phyloP scores from a whole-genome alignment of 1,140 invertebrate species.

The Pseudomyrmex gracilis region DNA sequence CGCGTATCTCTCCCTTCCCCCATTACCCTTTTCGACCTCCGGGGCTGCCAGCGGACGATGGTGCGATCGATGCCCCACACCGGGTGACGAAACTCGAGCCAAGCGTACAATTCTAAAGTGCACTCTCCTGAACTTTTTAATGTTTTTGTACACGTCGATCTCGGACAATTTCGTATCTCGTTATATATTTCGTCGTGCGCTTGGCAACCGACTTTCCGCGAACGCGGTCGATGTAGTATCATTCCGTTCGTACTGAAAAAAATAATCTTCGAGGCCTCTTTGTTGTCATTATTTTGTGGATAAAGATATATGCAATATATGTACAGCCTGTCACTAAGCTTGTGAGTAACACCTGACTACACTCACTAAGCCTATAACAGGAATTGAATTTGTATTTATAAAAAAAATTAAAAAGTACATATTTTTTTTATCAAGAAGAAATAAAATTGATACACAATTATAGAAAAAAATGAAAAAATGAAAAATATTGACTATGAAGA shows the following conservation, averaged over 20 bases:
- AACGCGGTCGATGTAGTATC: neutral
- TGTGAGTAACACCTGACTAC: too few relatives aligned
- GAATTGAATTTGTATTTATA: too few relatives aligned
- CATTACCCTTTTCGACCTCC: neutral
- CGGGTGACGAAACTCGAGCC: slow-evolving; percentile 42
- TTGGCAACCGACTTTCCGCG: slow-evolving; percentile 24
- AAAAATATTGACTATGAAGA: neutral
- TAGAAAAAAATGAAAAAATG: too few relatives aligned
- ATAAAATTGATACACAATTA: too few relatives aligned
- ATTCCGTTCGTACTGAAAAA: neutral
- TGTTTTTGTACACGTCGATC: slow-evolving; percentile 8
- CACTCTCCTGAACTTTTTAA: slow-evolving; percentile 29
- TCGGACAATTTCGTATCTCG: too few relatives aligned
- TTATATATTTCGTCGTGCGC: neutral
- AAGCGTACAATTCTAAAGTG: slow-evolving; percentile 27
- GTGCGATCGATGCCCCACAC: slow-evolving; percentile 68
- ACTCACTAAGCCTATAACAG: too few relatives aligned
- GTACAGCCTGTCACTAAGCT: too few relatives aligned
- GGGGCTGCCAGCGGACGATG: slow-evolving; percentile 7
- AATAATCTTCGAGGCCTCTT: neutral
- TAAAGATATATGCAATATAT: too few relatives aligned
- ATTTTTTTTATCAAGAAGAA: too few relatives aligned
- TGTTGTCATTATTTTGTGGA: neutral
- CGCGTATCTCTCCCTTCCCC: neutral
- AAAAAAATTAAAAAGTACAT: too few relatives aligned